phyloP scores from a whole-genome alignment of 2,797 vertebrate genomes.

The Lagorchestes hirsutus region DNA sequence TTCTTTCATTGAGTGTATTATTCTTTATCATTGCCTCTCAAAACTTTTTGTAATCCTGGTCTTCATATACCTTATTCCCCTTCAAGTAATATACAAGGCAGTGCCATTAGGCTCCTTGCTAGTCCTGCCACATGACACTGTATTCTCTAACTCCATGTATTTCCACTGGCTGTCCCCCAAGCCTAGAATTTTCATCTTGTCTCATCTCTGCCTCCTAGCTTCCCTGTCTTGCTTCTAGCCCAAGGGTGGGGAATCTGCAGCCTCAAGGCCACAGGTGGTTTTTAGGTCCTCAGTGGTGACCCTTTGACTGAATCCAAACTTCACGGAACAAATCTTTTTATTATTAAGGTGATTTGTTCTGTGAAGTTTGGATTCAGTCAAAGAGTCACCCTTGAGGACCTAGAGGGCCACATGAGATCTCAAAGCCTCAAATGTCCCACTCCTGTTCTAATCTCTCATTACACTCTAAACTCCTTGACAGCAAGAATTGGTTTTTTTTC shows the following conservation, averaged over 20 bases:
- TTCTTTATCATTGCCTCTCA: not conserved
- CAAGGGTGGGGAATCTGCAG: too few species aligned
- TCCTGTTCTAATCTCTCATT: not conserved
- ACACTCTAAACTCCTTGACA: not conserved
- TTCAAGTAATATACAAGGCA: not conserved
- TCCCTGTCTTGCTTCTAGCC: too few species aligned
- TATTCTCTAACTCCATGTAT: not conserved
- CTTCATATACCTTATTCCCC: not conserved
- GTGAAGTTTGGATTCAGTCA: too few species aligned
- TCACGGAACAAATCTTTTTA: too few species aligned
- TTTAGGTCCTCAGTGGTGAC: too few species aligned
- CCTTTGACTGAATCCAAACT: too few species aligned
- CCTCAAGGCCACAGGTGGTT: too few species aligned
- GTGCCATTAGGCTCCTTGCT: not conserved
- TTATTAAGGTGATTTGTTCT: too few species aligned
- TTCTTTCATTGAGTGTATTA: not conserved
- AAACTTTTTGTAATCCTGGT: not conserved
- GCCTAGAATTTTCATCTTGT: not conserved
- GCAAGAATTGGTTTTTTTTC: not conserved
- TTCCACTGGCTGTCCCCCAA: not conserved
- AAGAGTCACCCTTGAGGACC: too few species aligned
- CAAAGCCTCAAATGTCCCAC: too few species aligned
- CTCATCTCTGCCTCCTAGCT: not conserved
- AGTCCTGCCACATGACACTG: not conserved
- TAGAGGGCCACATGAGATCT: too few species aligned